Base-by-base conservation (phyloP, 2,113 vertebrate species). In the Chloropsis cyanopogon region DNA sequence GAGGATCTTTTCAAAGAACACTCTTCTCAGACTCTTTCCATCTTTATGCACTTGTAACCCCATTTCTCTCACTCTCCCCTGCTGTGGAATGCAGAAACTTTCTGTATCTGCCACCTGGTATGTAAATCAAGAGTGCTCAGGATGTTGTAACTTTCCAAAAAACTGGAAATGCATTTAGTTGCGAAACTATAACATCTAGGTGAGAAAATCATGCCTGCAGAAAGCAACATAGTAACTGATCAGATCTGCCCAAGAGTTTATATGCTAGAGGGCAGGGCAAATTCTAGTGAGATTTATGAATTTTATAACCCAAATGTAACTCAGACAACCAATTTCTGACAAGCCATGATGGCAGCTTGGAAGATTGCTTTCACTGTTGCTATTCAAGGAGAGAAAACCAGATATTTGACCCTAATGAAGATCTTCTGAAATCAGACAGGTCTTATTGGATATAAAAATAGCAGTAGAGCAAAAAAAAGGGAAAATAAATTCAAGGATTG, bases 81-180 rank as follows among this genome's bases (percentile, higher is more conserved):
- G 44, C 41, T 63, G 39, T 63, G 49, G 53, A 81, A 61, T 35
- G 25, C 53, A 86, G 59, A 59, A 95, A 49, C 53, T 82, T 95
- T 94, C 72, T 54, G 3, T 64, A 79, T 93, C 61, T 82, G 41
- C 41, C 89, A 92, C 84, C 84, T 73, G 66, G 59, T 82, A 82
- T 59, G 53, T 82, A 95, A 87, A 91, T 95, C 73, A 91, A 65
- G 39, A 61, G 33, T 4, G n/a, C 70, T 68, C 46, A 78, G 64
- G 81, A 70, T 81, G 71, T 77, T 46, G 52, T 60, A 83, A n/a
- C 28, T 68, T 89, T 92, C 91, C 81, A 93, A 88, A 79, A 94
- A 79, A 39, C 24, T 94, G 93, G 82, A 93, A 96, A 94, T 73
- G 59, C 54, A 63, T 86, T 94, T 95, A 85, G 63, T 35, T 87